These are phyloP conservation scores for Zaprionus taronus DNA, from an alignment of 1,140 invertebrate genomes.

Conservation along the genomic window DNA sequence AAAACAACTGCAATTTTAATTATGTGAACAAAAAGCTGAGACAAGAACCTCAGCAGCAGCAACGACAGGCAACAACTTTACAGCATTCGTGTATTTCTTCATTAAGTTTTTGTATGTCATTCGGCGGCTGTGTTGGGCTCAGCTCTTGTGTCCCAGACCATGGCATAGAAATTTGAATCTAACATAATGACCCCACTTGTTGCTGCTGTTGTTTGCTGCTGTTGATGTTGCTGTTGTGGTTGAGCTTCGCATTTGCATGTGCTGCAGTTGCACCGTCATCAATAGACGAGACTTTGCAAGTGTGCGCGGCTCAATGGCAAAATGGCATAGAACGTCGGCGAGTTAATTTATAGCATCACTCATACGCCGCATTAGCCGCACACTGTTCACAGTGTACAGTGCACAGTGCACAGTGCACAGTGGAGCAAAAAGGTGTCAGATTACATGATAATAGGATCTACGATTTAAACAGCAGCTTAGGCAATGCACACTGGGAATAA, in stretches of 20 bases:
- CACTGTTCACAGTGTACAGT: not conserved
- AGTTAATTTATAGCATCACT: constrained; percentile 64
- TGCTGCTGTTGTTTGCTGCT: constrained; percentile 15
- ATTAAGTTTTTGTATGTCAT: constrained; percentile 57
- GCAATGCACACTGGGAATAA: not conserved
- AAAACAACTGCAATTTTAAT: constrained; percentile 64
- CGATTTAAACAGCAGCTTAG: not conserved
- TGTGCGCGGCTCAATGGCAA: constrained; percentile 31
- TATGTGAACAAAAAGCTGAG: constrained; percentile 39
- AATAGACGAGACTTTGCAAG: not conserved
- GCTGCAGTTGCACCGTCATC: constrained; percentile 17
- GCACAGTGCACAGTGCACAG: constrained; percentile 2
- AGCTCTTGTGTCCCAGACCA: constrained; percentile 62
- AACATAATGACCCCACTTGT: constrained; percentile 57
- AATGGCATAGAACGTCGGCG: constrained; percentile 22
- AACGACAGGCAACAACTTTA: constrained; percentile 30
- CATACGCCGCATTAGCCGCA: constrained; percentile 43
- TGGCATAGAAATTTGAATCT: constrained; percentile 73
- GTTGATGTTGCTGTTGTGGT: not conserved
- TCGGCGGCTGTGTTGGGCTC: constrained; percentile 20
- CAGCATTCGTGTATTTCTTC: constrained; percentile 44
- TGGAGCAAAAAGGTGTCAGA: constrained; percentile 2
- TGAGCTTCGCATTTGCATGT: constrained; percentile 21
- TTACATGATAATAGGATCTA: not conserved
- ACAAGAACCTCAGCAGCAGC: constrained; percentile 2